Evolutionary conservation across 1,140 invertebrate species (phyloP).

Genomic region (Andrena cerasifolii): DNA sequence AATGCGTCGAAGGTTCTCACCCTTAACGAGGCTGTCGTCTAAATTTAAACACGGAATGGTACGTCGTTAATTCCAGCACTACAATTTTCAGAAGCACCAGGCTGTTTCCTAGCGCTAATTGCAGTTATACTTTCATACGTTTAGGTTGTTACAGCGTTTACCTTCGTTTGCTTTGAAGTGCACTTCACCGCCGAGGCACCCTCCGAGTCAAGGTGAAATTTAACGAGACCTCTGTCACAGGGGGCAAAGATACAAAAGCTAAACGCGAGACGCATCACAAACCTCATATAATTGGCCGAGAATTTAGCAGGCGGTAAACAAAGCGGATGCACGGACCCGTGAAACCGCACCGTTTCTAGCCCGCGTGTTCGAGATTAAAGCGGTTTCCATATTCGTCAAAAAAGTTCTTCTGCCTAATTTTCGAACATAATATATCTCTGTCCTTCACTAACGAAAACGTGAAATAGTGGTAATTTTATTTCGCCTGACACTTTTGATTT

Average conservation of each 20-base stretch:
- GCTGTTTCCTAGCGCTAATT: conserved; percentile 47
- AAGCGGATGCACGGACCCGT: conserved; percentile 74
- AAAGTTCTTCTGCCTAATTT: conserved; percentile 72
- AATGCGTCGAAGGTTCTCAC: neutral
- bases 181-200: conserved; percentile 25
- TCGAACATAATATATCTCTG: conserved; percentile 10
- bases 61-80: conserved; percentile 44
- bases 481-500: neutral
- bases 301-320: conserved; percentile 74
- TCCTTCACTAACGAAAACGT: neutral
- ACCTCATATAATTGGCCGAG: conserved; percentile 78
- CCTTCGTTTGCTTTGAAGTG: conserved; percentile 44
- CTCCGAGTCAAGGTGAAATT: conserved; percentile 51
- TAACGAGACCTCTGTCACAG: conserved; percentile 51
- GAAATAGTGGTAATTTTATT: neutral
- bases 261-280: conserved; percentile 67
- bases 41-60: conserved; percentile 31
- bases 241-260: conserved; percentile 53
- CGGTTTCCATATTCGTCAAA: conserved; percentile 70
- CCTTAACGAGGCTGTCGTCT: conserved; percentile 31
- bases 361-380: conserved; percentile 74
- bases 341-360: conserved; percentile 76
- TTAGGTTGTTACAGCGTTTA: conserved; percentile 47
- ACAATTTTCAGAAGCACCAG: conserved; percentile 43
- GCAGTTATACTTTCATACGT: conserved; percentile 51